Percentiles rank a stretch among this genome's conserved stretches.
phyloP scores from a whole-genome alignment of 2,797 vertebrate genomes.

The Pterois miles region DNA sequence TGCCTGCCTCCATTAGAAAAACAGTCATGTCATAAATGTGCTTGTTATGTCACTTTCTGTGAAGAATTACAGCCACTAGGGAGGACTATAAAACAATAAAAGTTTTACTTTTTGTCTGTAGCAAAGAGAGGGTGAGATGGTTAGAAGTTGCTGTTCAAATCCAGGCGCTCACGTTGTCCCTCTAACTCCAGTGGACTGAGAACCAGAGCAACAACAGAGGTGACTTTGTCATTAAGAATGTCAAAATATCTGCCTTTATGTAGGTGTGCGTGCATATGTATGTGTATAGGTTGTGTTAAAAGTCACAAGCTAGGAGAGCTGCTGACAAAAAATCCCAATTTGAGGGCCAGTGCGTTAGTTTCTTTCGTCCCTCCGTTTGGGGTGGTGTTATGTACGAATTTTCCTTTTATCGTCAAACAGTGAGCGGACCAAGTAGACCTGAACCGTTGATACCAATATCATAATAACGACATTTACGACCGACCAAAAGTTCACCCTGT shows the following conservation, averaged over 20 bases:
- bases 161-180: conserved; percentile 5
- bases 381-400: conserved; percentile 86
- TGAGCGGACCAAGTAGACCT: conserved; percentile 94
- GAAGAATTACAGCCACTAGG: conserved; percentile 31
- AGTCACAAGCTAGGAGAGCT: conserved; percentile 14
- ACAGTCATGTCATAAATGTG: conserved; percentile 19
- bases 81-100: conserved; percentile 26
- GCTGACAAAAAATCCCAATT: conserved; percentile 3
- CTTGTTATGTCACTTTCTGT: conserved; percentile 10
- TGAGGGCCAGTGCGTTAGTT: conserved; percentile 7
- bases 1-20: conserved; percentile 40
- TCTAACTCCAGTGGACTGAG: conserved; percentile 28
- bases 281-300: conserved; percentile 6
- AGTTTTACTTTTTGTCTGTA: background rate
- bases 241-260: conserved; percentile 6
- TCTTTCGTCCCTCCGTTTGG: background rate
- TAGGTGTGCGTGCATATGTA: background rate
- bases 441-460: conserved; percentile 90
- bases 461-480: conserved; percentile 89
- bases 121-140: background rate
- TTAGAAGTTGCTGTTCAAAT: conserved; percentile 11
- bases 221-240: conserved; percentile 5
- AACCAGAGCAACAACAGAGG: conserved; percentile 11
- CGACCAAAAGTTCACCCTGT: conserved; percentile 97
- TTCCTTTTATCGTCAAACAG: conserved; percentile 96